Conservation (phyloP, 2,888 invertebrate species). For the Magallana nippona region DNA sequence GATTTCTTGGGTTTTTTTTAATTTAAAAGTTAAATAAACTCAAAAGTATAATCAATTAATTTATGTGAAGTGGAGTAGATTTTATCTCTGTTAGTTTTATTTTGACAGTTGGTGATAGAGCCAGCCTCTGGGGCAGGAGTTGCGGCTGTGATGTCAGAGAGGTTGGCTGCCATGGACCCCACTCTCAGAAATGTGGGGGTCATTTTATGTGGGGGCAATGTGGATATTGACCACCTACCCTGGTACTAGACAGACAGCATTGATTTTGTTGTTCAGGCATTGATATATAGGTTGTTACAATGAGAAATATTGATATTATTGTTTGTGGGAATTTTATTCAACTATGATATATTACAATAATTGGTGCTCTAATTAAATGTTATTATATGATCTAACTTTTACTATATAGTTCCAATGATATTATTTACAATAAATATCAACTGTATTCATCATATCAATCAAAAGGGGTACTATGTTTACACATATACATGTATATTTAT, state of each 20-base stretch:
- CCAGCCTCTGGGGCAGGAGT: conserved; percentile 79
- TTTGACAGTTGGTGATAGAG: conserved; percentile 79
- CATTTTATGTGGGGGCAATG: conserved; percentile 80
- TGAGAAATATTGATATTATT: neutral
- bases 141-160: conserved; percentile 77
- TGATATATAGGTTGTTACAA: neutral
- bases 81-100: neutral
- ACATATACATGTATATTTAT: too few relatives aligned
- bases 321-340: too few relatives aligned
- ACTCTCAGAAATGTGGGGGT: conserved; percentile 76
- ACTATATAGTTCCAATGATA: too few relatives aligned
- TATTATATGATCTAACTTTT: too few relatives aligned
- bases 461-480: too few relatives aligned
- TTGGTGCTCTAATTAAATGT: too few relatives aligned
- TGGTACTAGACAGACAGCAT: conserved; percentile 57
- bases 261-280: neutral
- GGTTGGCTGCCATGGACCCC: conserved; percentile 69
- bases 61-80: neutral
- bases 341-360: too few relatives aligned
- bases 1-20: neutral
- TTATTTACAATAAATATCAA: too few relatives aligned
- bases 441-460: too few relatives aligned
- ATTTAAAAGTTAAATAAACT: neutral
- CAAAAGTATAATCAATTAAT: neutral
- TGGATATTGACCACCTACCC: conserved; percentile 76